phyloP scores from a whole-genome alignment of 1,140 invertebrate species.

The Drosophila sp. region DNA sequence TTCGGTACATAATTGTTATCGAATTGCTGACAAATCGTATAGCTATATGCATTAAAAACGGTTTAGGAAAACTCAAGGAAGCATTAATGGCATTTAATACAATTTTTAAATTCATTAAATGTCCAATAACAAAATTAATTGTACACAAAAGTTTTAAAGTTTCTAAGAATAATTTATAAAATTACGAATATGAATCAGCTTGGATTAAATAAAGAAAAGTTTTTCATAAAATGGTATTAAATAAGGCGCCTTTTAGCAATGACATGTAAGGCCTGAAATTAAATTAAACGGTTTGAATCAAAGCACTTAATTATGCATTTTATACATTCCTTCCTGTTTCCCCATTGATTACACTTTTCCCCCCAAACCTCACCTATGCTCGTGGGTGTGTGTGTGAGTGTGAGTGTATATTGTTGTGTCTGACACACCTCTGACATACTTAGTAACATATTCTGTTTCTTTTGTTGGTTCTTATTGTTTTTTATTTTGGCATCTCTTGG shows the following conservation, averaged over 20 bases:
- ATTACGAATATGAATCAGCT: too few relatives aligned
- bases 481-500: slow-evolving; percentile 34
- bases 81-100: neutral
- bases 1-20: neutral
- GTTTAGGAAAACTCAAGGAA: neutral
- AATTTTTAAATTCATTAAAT: neutral
- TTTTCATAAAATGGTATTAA: too few relatives aligned
- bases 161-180: too few relatives aligned
- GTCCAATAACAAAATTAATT: neutral
- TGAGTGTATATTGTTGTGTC: neutral
- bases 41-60: neutral
- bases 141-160: too few relatives aligned
- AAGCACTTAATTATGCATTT: slow-evolving; percentile 3
- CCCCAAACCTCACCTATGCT: neutral
- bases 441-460: slow-evolving; percentile 1
- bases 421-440: slow-evolving; percentile 13
- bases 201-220: too few relatives aligned
- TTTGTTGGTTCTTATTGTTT: too few relatives aligned
- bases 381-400: neutral
- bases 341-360: neutral
- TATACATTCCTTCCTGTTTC: neutral
- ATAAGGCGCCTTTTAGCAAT: too few relatives aligned
- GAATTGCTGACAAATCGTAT: slow-evolving; percentile 3
- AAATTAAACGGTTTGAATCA: neutral
- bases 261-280: too few relatives aligned